Percentiles rank a stretch among this genome's conserved stretches.
These are phyloP conservation scores for Andrena trimmerana DNA, from an alignment of 2,888 invertebrate species.

Conservation along the genomic window DNA sequence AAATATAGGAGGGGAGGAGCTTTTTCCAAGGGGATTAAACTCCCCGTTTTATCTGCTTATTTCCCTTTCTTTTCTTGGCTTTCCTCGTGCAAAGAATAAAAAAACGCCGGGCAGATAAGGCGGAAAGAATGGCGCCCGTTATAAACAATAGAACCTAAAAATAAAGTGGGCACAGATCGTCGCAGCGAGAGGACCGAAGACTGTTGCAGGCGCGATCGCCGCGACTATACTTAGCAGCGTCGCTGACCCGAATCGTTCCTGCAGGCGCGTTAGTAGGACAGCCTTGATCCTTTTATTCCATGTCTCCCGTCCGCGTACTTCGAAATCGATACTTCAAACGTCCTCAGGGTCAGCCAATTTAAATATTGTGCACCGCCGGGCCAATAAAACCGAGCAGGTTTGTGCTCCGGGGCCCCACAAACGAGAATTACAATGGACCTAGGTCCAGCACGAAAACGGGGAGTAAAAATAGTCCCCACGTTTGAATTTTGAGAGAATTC, in stretches of 20 bases:
- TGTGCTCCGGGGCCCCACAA: too few relatives aligned
- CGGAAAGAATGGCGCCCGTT: not conserved
- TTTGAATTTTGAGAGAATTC: not conserved
- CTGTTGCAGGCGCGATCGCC: slow-evolving; percentile 2
- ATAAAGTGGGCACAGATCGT: not conserved
- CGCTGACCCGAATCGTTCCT: slow-evolving; percentile 56
- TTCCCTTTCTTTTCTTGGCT: not conserved
- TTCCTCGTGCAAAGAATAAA: not conserved
- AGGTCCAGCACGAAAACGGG: not conserved
- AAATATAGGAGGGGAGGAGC: too few relatives aligned
- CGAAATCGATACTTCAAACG: slow-evolving; percentile 49
- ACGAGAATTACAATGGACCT: not conserved
- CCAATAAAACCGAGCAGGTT: not conserved
- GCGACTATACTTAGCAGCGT: slow-evolving; percentile 40
- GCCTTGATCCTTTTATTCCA: slow-evolving; percentile 62
- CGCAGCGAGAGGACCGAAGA: slow-evolving; percentile 12
- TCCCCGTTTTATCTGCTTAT: too few relatives aligned
- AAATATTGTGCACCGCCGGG: slow-evolving; percentile 11
- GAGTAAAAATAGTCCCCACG: too few relatives aligned
- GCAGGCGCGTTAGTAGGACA: slow-evolving; percentile 46
- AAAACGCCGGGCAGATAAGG: not conserved
- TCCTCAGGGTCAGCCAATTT: slow-evolving; percentile 27
- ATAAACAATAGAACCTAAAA: not conserved
- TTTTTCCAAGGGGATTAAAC: too few relatives aligned
- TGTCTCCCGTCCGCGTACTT: slow-evolving; percentile 50